Evolutionary conservation across 2,797 vertebrate species (phyloP).

Genomic region (Trachops cirrhosus): DNA sequence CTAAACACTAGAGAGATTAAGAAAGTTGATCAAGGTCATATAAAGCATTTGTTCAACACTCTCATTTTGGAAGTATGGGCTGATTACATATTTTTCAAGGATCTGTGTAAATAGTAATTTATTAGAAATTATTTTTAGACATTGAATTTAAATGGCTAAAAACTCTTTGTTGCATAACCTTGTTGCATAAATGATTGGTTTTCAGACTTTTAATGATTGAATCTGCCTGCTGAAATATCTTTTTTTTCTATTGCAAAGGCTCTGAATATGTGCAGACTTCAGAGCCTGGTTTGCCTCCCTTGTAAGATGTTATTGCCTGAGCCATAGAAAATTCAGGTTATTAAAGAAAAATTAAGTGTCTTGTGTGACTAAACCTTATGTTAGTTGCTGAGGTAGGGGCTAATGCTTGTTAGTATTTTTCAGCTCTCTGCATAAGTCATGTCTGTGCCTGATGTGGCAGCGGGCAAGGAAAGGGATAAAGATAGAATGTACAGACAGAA

Average conservation of each 20-base stretch:
- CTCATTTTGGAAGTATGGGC: not conserved
- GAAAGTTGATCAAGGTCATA: slow-evolving; percentile 27
- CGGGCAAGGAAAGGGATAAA: slow-evolving; percentile 71
- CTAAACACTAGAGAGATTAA: slow-evolving; percentile 1
- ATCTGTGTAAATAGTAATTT: slow-evolving; percentile 10
- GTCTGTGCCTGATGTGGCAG: slow-evolving; percentile 53
- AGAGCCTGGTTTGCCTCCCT: slow-evolving; percentile 24
- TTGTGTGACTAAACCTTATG: slow-evolving; percentile 66
- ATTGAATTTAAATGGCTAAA: not conserved
- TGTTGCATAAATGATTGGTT: slow-evolving; percentile 29
- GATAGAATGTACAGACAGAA: slow-evolving; percentile 73
- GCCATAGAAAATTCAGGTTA: slow-evolving; percentile 47
- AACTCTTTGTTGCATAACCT: not conserved
- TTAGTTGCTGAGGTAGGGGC: slow-evolving; percentile 29
- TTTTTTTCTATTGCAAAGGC: slow-evolving; percentile 2
- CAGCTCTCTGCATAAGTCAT: slow-evolving; percentile 53
- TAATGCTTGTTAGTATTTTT: slow-evolving; percentile 70
- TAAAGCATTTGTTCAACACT: not conserved
- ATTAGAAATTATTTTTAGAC: slow-evolving; percentile 46
- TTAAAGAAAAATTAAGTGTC: slow-evolving; percentile 60
- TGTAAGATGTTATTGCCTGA: slow-evolving; percentile 41
- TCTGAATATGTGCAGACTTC: not conserved
- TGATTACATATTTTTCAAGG: slow-evolving; percentile 32
- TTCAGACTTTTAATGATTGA: slow-evolving; percentile 23
- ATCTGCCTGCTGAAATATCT: not conserved